Evolutionary conservation across 2,797 vertebrate genomes (phyloP).

Genomic region (Myripristis murdjan): DNA sequence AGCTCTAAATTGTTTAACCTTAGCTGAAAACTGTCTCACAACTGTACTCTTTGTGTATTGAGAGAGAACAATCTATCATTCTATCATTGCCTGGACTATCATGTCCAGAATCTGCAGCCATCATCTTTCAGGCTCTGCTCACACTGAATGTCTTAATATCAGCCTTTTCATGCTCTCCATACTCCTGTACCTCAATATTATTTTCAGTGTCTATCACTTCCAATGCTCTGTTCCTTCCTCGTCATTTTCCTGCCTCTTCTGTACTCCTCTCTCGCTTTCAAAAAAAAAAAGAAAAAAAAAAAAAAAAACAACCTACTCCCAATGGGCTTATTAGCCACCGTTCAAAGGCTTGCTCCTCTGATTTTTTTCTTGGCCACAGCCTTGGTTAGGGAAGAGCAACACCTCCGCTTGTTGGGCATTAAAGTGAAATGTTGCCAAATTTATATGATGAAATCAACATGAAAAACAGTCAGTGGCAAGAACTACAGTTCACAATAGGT

Average conservation of each 20-base stretch:
- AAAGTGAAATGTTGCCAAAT: conserved; percentile 29
- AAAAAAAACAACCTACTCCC: too few relatives aligned
- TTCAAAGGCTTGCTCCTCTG: conserved; percentile 60
- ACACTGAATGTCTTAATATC: conserved; percentile 17
- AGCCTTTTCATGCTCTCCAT: conserved; percentile 29
- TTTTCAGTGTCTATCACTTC: conserved; percentile 49
- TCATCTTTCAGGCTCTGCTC: conserved; percentile 28
- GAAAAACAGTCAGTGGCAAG: too few relatives aligned
- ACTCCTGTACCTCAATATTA: conserved; percentile 20
- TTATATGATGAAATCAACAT: too few relatives aligned
- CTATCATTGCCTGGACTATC: too few relatives aligned
- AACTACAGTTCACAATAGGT: too few relatives aligned
- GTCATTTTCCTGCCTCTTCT: conserved; percentile 34
- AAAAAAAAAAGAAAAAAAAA: too few relatives aligned
- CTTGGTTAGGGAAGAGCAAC: conserved; percentile 34
- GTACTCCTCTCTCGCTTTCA: conserved; percentile 28
- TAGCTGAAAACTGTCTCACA: conserved; percentile 11
- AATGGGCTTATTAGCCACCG: conserved; percentile 46
- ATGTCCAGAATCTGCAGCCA: not conserved
- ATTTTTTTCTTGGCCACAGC: conserved; percentile 38
- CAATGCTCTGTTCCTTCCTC: conserved; percentile 48
- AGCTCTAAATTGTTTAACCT: conserved; percentile 13
- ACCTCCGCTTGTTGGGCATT: conserved; percentile 42
- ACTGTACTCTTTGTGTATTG: not conserved
- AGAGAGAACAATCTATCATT: conserved; percentile 3